These are phyloP conservation scores for Zosterops borbonicus DNA, from an alignment of 2,113 vertebrate genomes.

Conservation along the genomic window DNA sequence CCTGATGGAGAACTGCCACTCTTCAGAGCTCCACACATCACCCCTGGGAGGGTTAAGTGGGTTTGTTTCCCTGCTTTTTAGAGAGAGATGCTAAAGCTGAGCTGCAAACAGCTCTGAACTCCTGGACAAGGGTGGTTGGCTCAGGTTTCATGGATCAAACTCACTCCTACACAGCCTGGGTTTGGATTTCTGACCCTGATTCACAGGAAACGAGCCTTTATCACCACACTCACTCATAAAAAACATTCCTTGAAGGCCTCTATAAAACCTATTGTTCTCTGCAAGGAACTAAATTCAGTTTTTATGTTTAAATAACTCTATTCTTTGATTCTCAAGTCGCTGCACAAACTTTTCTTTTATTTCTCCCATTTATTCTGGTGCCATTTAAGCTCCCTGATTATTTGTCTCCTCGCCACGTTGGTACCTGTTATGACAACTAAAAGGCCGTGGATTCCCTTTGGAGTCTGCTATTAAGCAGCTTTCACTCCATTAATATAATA, in stretches of 20 bases:
- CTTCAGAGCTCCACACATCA: background rate
- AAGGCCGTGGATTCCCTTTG: slow-evolving; percentile 44
- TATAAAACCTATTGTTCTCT: background rate
- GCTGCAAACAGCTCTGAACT: background rate
- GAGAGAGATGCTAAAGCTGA: background rate
- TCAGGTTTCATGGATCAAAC: background rate
- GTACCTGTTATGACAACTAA: slow-evolving; percentile 44
- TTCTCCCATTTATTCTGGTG: background rate
- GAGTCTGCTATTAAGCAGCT: slow-evolving; percentile 57
- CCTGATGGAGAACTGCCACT: background rate
- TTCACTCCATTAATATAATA: slow-evolving; percentile 43
- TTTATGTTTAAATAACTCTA: background rate
- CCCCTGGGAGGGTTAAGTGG: background rate
- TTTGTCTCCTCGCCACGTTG: background rate
- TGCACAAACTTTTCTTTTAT: background rate
- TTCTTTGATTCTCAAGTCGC: background rate
- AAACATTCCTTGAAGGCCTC: background rate
- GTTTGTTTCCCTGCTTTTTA: background rate
- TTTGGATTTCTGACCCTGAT: background rate
- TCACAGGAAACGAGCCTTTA: background rate
- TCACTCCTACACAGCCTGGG: background rate
- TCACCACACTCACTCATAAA: background rate
- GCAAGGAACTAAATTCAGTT: background rate
- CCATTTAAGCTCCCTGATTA: slow-evolving; percentile 13
- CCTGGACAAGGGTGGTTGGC: background rate